A percentile compares a stretch with the other conserved stretches of the same genome.
Evolutionary conservation across 2,797 vertebrate genomes (phyloP).

Genomic region (Schizopygopsis pylzovi): DNA sequence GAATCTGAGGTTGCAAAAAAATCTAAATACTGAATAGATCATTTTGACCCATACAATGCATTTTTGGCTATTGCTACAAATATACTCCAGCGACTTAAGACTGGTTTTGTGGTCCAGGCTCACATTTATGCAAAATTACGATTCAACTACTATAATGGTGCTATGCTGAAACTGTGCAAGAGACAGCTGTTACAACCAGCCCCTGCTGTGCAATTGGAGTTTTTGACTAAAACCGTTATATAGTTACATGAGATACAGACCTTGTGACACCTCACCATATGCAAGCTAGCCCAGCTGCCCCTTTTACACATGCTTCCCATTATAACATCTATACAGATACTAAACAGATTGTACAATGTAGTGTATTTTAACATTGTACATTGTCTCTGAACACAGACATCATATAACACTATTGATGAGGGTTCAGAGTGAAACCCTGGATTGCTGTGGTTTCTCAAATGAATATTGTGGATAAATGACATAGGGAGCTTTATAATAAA

Average conservation of each 20-base stretch:
- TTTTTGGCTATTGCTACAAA: too few relatives aligned
- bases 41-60: too few relatives aligned
- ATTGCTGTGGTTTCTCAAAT: conserved; percentile 41
- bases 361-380: neutral
- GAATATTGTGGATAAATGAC: conserved; percentile 44
- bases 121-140: too few relatives aligned
- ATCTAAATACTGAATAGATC: too few relatives aligned
- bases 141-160: too few relatives aligned
- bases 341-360: neutral
- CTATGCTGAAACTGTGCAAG: too few relatives aligned
- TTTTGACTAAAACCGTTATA: too few relatives aligned
- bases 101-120: too few relatives aligned
- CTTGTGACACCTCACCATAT: neutral
- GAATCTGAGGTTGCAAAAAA: too few relatives aligned
- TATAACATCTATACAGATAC: neutral
- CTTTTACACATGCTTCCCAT: neutral
- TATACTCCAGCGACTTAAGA: too few relatives aligned
- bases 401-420: neutral
- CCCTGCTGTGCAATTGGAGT: too few relatives aligned
- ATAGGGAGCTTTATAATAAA: conserved; percentile 52
- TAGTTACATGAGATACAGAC: neutral
- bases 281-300: neutral
- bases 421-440: conserved; percentile 18
- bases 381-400: neutral
- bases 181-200: too few relatives aligned